Conservation (phyloP, 1,140 invertebrate genomes). For the Centruroides sculpturatus region DNA sequence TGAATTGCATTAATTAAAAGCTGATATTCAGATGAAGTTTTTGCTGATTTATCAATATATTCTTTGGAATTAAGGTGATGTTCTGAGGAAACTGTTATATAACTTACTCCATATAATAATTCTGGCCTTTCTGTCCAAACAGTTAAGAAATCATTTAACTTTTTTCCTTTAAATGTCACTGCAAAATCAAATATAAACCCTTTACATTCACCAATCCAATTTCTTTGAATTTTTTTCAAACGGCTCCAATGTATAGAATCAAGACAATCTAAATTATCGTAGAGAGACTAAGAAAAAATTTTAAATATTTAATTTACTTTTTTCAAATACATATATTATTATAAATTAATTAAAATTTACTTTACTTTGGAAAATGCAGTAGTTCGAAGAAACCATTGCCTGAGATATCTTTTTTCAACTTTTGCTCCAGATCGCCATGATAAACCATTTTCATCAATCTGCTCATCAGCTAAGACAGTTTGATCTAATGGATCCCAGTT, state of each 20-base stretch:
- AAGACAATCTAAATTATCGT: slow-evolving; percentile 55
- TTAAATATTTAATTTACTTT: not conserved
- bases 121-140: slow-evolving; percentile 69
- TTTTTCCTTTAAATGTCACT: slow-evolving; percentile 24
- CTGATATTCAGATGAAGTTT: slow-evolving; percentile 1
- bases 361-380: slow-evolving; percentile 67
- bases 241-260: slow-evolving; percentile 46
- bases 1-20: slow-evolving; percentile 44
- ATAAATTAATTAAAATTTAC: too few relatives aligned
- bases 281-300: slow-evolving; percentile 29
- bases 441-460: slow-evolving; percentile 77
- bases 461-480: slow-evolving; percentile 95
- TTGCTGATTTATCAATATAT: not conserved
- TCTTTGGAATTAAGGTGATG: slow-evolving; percentile 24
- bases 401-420: slow-evolving; percentile 75
- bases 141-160: slow-evolving; percentile 31
- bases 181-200: slow-evolving; percentile 62
- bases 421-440: slow-evolving; percentile 95
- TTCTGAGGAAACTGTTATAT: slow-evolving; percentile 31
- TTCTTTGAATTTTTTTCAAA: slow-evolving; percentile 72
- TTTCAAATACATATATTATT: too few relatives aligned
- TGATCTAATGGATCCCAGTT: slow-evolving; percentile 99
- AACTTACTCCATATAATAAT: slow-evolving; percentile 45
- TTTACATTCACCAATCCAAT: slow-evolving; percentile 91
- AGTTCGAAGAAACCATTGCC: slow-evolving; percentile 92